Evolutionary conservation across 1,140 invertebrate genomes (phyloP), one percentile per base, ranked within the genome.

Genomic region (Rhyzopertha dominica): DNA sequence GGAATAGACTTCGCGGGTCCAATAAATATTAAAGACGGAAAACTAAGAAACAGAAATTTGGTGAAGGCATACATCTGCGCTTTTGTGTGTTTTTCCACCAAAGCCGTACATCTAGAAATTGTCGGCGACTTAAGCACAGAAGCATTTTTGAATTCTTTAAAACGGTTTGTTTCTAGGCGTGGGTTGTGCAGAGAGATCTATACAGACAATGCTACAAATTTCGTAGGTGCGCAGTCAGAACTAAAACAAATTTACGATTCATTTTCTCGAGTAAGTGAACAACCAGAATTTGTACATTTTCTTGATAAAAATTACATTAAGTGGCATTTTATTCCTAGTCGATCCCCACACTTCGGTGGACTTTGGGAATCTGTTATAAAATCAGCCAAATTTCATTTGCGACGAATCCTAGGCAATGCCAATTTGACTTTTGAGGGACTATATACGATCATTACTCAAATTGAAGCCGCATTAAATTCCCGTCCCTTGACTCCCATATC

Each of bases 321-420:
- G 9, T 50, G 43, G 48, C 30, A 31, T 9, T 50, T 50, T 28
- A 64, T 71, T 8, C 41, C 55, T 14, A 59, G 70, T 16, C 10
- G 36, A 4, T 60, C 66, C 10, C 62, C 64, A 5, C 61, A 70
- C 53, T 69, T 72, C 43, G 68, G 69, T 17, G 68, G 68, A 7
- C 16, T 68, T 13, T 69, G 65, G 56, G 72, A 73, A 46, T 43
- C 60, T 2, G 61, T 53, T 1, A 57, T 73, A 1, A 67, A 67
- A 49, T 51, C 46, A 12, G 49, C 59, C 5, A 73, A 72, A 43
- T 52, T 51, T 29, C 66, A 67, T 46, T 38, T 70, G 4, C 31
- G 50, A 13, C 49, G 56, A 2, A 47, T 55, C 5, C 17, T 59
- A 7, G 52, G 51, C 5, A 51, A 29, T 48, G 22, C 43, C 24